phyloP scores from a whole-genome alignment of 2,113 vertebrate species.

The Daboia siamensis region DNA sequence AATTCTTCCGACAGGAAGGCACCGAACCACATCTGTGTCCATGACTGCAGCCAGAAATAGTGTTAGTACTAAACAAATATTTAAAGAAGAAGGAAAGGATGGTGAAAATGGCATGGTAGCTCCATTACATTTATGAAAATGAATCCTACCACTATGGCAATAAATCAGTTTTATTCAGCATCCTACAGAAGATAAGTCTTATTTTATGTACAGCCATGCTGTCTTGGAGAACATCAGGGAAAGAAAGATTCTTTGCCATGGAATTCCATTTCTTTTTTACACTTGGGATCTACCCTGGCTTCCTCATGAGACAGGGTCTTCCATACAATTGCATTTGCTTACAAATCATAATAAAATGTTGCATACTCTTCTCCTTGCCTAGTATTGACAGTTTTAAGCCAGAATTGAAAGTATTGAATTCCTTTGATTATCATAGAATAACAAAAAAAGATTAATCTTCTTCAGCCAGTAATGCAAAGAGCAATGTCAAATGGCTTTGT shows the following conservation, averaged over 20 bases:
- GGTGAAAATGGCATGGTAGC: not conserved
- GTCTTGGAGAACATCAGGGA: conserved; percentile 70
- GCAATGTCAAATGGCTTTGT: not conserved
- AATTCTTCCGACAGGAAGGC: not conserved
- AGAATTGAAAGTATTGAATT: conserved; percentile 53
- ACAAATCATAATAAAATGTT: conserved; percentile 40
- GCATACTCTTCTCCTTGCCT: conserved; percentile 44
- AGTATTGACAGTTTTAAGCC: conserved; percentile 58
- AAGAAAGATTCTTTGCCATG: conserved; percentile 67
- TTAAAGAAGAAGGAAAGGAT: not conserved
- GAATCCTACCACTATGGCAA: conserved; percentile 50
- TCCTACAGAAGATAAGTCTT: conserved; percentile 59
- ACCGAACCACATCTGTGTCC: not conserved
- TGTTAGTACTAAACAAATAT: not conserved
- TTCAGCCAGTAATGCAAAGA: not conserved
- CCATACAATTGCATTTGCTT: conserved; percentile 58
- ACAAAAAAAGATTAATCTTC: conserved; percentile 56
- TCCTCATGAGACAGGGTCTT: conserved; percentile 22
- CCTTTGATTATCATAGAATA: conserved; percentile 60
- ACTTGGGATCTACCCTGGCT: conserved; percentile 63
- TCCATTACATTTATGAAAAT: not conserved
- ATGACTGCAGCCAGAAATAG: not conserved
- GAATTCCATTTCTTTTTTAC: conserved; percentile 50
- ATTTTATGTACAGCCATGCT: conserved; percentile 65
- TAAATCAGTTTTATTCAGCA: conserved; percentile 56